Evolutionary conservation across 2,797 vertebrate species (phyloP), one percentile per base, ranked within the genome.

Genomic region (Ataeniobius toweri): DNA sequence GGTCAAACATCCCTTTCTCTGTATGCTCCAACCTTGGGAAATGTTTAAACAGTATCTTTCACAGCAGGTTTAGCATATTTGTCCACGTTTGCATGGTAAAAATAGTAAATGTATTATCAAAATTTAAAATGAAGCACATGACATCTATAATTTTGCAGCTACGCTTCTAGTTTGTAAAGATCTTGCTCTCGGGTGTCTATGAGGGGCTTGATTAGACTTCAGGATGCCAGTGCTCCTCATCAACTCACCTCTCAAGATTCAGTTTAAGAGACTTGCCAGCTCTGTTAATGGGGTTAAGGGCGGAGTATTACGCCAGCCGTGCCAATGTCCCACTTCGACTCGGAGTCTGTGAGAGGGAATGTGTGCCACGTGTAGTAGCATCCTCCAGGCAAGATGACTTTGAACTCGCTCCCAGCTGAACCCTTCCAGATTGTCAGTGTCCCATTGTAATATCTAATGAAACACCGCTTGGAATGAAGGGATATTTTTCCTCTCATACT

Each of bases 241-340:
- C 36, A 67, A 1, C 84, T 82, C 82, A 55, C 80, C 28, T 1
- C 84, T 85, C 75, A 63, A 80, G 73, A 86, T 72, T 85, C 77
- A 86, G 86, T 92, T 89, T 81, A 84, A 83, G 79, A 87, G 44
- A 28, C 71, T 85, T 89, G 89, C 91, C 93, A 91, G 58, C 75
- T 63, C 76, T 63, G 41, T n/a, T 28, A 3, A 1, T 36, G 73
- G 70, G 79, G 76, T n/a, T 8, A 10, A 28, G 70, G 70, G 50
- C 24, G 31, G 53, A 7, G 24, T 78, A 44, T 71, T 80, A 24
- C 22, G 76, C 82, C 87, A 86, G 77, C 85, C 68, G 39, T 89
- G 89, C 89, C 89, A 90, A 63, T 92, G 94, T 82, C 94, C 94
- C 93, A 93, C 89, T 92, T 95, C 84, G 88, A 88, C 73, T 88